Base-by-base conservation (phyloP, 2,113 vertebrate species). In the Siphamia tubifer region DNA sequence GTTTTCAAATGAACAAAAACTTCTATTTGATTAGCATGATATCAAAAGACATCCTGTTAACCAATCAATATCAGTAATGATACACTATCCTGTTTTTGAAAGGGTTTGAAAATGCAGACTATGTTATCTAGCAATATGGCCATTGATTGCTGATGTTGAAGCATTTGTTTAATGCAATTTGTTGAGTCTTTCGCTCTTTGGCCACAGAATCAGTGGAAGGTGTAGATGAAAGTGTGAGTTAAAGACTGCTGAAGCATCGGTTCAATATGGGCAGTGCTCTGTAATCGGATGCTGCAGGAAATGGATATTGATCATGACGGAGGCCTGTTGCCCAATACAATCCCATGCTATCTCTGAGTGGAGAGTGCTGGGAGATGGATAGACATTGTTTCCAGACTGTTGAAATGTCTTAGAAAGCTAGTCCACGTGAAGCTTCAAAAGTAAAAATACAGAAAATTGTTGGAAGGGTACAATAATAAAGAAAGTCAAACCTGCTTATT, bases 241-340 rank as follows among this genome's bases (percentile, higher is more conserved):
- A 83, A 83, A 92, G 91, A 84, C 66, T 91, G 89, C 90, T 90
- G 90, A 91, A 89, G 85, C 90, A 89, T 87, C 67, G 42, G 65
- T 82, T 86, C 68, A 79, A 77, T 91, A 60, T 78, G 66, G 82
- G 84, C 48, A 86, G 77, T 60, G 79, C 25, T 63, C 79, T 81
- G 85, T 85, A 88, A 93, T 81, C 68, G 74, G 85, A 88, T 79
- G 52, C 74, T 68, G 77, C 86, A 91, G 83, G 91, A 94, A 92
- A 87, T 89, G 84, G 82, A 80, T 89, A 86, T 74, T 87, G 88
- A 88, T 92, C 81, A 92, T 64, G 79, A 88, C 20, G 23, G 66
- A 79, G 53, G 64, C 81, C 58, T 79, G 72, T 87, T 53, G 77
- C 82, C 52, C 89, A 72, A 78, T 64, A 67, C 60, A 68, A 34